Base-by-base conservation (phyloP, 2,797 vertebrate species). In the Notolepis coatsorum region DNA sequence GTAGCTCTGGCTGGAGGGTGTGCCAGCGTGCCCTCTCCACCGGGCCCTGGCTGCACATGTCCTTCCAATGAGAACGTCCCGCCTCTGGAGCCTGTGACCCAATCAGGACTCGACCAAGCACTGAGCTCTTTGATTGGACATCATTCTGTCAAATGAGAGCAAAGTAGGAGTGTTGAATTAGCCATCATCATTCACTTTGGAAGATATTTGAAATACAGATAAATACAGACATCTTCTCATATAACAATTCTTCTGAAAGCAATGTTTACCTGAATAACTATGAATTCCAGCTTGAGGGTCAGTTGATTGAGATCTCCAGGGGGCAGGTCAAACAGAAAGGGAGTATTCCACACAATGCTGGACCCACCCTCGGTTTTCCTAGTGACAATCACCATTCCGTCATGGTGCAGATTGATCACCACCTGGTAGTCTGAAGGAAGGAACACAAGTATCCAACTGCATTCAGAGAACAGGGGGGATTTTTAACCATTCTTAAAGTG, bases 1-100 rank as follows among this genome's bases (percentile, higher is more conserved):
- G 45, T 2, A 24, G 24, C 3, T 84, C 51, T 2, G 86, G 80
- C 52, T 90, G 88, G 33, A 93, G 30, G 2, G 4, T 25, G 81
- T 93, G 91, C 91, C 91, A 93, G n/a, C 75, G 61, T 0, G 81
- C 77, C 0, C 79, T 88, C 74, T 94, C 92, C 81, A 84, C 65
- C 37, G 86, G 85, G 1, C 71, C 84, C 50, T n/a, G 73, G 62
- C 48, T 75, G 62, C 90, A 92, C 89, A 88, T 84, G 59, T 93
- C 91, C 56, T 83, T 88, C 92, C 93, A 93, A 70, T 94, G 93
- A 33, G 61, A 66, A 6, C 56, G 68, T 43, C 91, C 89, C 0
- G 72, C 62, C 39, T 88, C 86, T 0, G 80, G 70, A 31, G 81
- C 84, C 0, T 41, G 69, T 0, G 82, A 64, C 2, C 92, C 89